phyloP scores from a whole-genome alignment of 2,113 vertebrate genomes.

The Crypturellus undulatus region DNA sequence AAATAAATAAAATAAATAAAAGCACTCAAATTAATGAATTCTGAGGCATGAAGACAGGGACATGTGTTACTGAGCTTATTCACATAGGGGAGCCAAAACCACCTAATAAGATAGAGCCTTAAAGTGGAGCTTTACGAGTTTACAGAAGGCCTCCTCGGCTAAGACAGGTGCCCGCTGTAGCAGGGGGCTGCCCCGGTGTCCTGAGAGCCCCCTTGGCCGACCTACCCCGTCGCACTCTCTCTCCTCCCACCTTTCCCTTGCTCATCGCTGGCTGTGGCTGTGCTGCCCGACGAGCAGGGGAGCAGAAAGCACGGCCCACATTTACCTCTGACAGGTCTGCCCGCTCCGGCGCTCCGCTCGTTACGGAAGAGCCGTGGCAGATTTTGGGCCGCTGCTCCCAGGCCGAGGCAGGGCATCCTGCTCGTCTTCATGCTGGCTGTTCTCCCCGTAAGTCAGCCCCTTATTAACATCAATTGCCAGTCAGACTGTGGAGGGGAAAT shows the following conservation, averaged over 20 bases:
- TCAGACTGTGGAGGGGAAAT: constrained; percentile 25
- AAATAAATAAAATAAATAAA: no score
- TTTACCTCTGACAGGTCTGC: background rate
- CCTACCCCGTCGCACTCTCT: background rate
- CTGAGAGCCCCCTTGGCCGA: background rate
- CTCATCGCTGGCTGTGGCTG: background rate
- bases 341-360: background rate
- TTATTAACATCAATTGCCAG: constrained; percentile 44
- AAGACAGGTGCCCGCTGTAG: background rate
- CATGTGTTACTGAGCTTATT: background rate
- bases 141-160: background rate
- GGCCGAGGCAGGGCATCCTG: background rate
- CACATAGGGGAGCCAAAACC: background rate
- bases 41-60: background rate
- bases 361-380: background rate
- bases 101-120: constrained; percentile 4
- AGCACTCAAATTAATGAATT: background rate
- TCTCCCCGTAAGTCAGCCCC: constrained; percentile 30
- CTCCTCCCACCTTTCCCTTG: background rate
- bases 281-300: background rate
- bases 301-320: background rate
- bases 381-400: constrained; percentile 5
- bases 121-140: constrained; percentile 4
- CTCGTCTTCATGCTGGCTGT: constrained; percentile 7
- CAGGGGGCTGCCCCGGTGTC: background rate